Evolutionary conservation across 2,113 vertebrate genomes (phyloP), one percentile per base, ranked within the genome.

Genomic region (Eira barbara): DNA sequence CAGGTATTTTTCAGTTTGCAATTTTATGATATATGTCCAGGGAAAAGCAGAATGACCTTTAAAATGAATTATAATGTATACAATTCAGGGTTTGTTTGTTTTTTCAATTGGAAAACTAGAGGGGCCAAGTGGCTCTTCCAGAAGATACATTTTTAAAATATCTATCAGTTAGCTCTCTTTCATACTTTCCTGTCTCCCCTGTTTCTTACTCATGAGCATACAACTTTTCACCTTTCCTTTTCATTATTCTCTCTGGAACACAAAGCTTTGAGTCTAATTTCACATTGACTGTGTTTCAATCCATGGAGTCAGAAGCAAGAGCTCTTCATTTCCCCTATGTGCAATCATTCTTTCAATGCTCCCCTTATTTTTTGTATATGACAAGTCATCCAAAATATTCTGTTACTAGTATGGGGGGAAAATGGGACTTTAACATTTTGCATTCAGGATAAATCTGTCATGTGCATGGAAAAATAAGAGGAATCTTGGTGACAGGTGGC

Each of bases 221-320:
- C 10, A 39, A 45, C 47, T 73, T 78, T 86, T 82, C 83, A 42
- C 20, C 20, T 82, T 84, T 71, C 74, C 89, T 94, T 95, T 81
- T 65, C 80, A 76, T 29, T 59, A 21, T 74, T 92, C 71, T 96
- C 65, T 89, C 15, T 57, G 63, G 63, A 92, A 80, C 88, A 84
- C 76, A 91, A 92, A 81, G 36, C 49, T 78, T 81, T 31, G 39
- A 94, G 49, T 47, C n/a, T 87, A 87, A 94, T 90, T 96, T 97
- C 94, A 92, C 13, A 52, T 36, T 34, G 45, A 69, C 31, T 45
- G 21, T 73, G 42, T 92, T 95, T 78, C 55, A 55, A 81, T 45
- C 27, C 36, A 47, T 59, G 86, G 71, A 76, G 36, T 85, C 63
- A 67, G 83, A 93, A 93, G 52, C 57, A 96, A 36, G n/a, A 52